A percentile compares a stretch with the other conserved stretches of the same genome.
phyloP scores from a whole-genome alignment of 2,888 invertebrate genomes.

The Carcina quercana region DNA sequence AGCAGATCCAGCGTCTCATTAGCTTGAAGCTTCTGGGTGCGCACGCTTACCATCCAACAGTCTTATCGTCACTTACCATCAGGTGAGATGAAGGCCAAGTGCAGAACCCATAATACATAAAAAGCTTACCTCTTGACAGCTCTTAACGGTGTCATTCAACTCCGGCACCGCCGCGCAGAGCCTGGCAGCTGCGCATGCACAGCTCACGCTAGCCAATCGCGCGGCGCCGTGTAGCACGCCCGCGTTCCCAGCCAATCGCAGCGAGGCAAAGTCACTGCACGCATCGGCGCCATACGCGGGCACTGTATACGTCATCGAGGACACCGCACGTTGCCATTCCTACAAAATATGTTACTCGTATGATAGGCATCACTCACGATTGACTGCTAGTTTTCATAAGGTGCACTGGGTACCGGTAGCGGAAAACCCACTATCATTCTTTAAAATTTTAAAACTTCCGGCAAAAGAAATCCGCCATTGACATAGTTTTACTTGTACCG shows the following conservation, averaged over 20 bases:
- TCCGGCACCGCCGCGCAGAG: slow-evolving; percentile 49
- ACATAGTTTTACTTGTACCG: no score
- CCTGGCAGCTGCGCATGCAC: slow-evolving; percentile 62
- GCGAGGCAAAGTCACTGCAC: slow-evolving; percentile 19
- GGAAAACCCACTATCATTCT: no score
- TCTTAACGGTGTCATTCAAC: slow-evolving; percentile 44
- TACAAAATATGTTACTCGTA: slow-evolving; percentile 15
- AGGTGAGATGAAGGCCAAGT: no score
- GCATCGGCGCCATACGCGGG: slow-evolving; percentile 17
- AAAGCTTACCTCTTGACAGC: slow-evolving; percentile 50
- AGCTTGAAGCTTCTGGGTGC: no score
- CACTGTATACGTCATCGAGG: slow-evolving; percentile 36
- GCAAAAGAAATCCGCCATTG: no score
- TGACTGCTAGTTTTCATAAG: no score
- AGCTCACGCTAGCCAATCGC: slow-evolving; percentile 58
- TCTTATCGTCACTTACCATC: no score
- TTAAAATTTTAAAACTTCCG: no score
- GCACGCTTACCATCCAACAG: no score
- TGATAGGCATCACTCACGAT: no score
- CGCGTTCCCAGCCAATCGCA: slow-evolving; percentile 41
- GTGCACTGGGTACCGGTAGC: no score
- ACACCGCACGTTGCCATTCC: slow-evolving; percentile 62
- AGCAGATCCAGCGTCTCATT: no score
- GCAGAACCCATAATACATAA: not conserved
- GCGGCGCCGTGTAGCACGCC: slow-evolving; percentile 60